Evolutionary conservation across 2,797 vertebrate genomes (phyloP), one percentile per base, ranked within the genome.

Genomic region (Zenarchopterus dispar): DNA sequence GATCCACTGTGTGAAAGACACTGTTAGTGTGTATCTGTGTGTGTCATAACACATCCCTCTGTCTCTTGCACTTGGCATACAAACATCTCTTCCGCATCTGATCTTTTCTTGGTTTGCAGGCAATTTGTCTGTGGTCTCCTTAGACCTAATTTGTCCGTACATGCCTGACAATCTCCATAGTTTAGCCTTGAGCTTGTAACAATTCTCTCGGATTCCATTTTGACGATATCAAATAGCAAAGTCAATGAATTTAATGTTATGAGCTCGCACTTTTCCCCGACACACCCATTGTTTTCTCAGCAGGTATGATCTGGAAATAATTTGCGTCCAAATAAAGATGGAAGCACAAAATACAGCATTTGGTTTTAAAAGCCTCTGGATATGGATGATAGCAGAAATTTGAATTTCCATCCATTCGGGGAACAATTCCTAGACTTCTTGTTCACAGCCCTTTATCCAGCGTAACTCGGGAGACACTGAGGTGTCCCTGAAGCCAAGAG

Each of bases 101-200:
- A 63, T 76, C 59, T 70, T 66, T 57, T 67, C 77, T 81, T 81
- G 72, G 62, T 68, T 76, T 58, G 56, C 31, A 65, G 57, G 60
- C 77, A 84, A 78, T 83, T 83, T 85, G 81, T 84, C 56, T 70
- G 63, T 19, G 42, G 76, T 87, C 79, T 85, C 87, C 61, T 86
- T 58, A 81, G 80, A 82, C 83, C 75, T 84, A 81, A 87, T 89
- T 87, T 86, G 65, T 67, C 69, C 56, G 59, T 54, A 44, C 33
- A 6, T 23, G 54, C 62, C 71, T 69, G 72, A 64, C 80, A 39
- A 84, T 81, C 63, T 81, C 66, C 62, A 64, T 56, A 57, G 68
- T 75, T 63, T 58, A 62, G 58, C 63, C 55, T 57, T 69, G 49
- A 68, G 67, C 80, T 86, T 76, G 75, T 84, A 62, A 79, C 68